Evolutionary conservation across 2,888 invertebrate genomes (phyloP).

Genomic region (Enchytraeus crypticus): DNA sequence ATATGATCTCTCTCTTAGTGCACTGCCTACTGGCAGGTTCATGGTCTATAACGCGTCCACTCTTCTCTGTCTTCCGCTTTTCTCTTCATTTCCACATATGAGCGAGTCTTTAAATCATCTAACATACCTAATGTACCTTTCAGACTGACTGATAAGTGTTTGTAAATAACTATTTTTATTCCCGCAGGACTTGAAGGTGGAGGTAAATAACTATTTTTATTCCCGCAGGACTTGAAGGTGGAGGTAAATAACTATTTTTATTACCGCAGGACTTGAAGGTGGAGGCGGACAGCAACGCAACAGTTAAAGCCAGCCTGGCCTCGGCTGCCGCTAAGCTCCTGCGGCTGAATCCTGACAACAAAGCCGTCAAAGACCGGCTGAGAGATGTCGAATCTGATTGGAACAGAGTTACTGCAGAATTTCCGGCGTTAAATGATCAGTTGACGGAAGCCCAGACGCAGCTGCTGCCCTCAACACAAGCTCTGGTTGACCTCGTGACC

Average conservation of each 20-base stretch:
- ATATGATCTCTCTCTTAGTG: too few species aligned
- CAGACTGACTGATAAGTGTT: too few species aligned
- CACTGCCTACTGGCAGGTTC: too few species aligned
- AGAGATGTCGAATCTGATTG: conserved; percentile 37
- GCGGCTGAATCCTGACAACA: conserved; percentile 32
- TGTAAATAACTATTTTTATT: too few species aligned
- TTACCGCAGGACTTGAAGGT: conserved; percentile 39
- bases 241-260: neutral
- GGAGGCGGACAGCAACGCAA: conserved; percentile 38
- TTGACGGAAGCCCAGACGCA: conserved; percentile 44
- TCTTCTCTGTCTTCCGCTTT: too few species aligned
- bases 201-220: too few species aligned
- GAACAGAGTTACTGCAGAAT: conserved; percentile 31
- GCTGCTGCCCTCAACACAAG: conserved; percentile 44
- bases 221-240: too few species aligned
- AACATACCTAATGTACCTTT: too few species aligned
- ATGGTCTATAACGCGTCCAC: too few species aligned
- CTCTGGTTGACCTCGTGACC: conserved; percentile 37
- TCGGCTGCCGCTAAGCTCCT: conserved; percentile 37
- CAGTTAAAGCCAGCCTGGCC: conserved; percentile 35
- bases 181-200: too few species aligned
- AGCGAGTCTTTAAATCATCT: too few species aligned
- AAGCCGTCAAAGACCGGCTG: conserved; percentile 32
- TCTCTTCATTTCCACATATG: too few species aligned
- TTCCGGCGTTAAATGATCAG: conserved; percentile 35